These are phyloP conservation scores for Lasioglossum baleicum DNA, from an alignment of 1,140 invertebrate species.

Conservation along the genomic window DNA sequence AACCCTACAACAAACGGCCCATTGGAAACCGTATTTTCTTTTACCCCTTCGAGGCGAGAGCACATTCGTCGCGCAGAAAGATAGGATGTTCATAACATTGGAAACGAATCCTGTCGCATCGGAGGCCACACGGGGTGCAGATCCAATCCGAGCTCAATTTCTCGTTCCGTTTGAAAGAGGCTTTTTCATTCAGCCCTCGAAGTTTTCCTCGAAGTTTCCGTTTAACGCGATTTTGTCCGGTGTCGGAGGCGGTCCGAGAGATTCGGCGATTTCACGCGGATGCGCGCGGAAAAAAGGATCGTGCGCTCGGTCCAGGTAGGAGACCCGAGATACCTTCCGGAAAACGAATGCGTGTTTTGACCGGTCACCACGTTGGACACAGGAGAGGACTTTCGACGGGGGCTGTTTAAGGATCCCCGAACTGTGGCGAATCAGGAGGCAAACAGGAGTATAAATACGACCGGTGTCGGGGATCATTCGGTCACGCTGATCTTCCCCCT, in stretches of 20 bases:
- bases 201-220: conserved; percentile 49
- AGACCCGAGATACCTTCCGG: conserved; percentile 11
- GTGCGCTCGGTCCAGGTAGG: conserved; percentile 33
- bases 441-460: conserved; percentile 75
- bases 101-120: not conserved
- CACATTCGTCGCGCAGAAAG: too few relatives aligned
- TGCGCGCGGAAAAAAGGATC: conserved; percentile 49
- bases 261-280: conserved; percentile 53
- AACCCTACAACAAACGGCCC: too few relatives aligned
- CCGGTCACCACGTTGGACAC: conserved; percentile 55
- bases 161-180: not conserved
- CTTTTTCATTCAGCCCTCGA: not conserved
- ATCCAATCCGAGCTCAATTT: not conserved
- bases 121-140: not conserved
- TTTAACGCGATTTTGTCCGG: conserved; percentile 56
- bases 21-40: too few relatives aligned
- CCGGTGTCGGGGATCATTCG: conserved; percentile 64
- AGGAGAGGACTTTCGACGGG: conserved; percentile 41
- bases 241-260: not conserved
- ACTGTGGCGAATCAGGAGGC: conserved; percentile 73
- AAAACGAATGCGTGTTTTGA: conserved; percentile 70
- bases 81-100: too few relatives aligned
- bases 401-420: conserved; percentile 38
- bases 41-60: too few relatives aligned
- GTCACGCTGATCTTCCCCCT: conserved; percentile 65